These are phyloP conservation scores for Oreochromis niloticus DNA, from an alignment of 2,113 vertebrate species.

Conservation along the genomic window DNA sequence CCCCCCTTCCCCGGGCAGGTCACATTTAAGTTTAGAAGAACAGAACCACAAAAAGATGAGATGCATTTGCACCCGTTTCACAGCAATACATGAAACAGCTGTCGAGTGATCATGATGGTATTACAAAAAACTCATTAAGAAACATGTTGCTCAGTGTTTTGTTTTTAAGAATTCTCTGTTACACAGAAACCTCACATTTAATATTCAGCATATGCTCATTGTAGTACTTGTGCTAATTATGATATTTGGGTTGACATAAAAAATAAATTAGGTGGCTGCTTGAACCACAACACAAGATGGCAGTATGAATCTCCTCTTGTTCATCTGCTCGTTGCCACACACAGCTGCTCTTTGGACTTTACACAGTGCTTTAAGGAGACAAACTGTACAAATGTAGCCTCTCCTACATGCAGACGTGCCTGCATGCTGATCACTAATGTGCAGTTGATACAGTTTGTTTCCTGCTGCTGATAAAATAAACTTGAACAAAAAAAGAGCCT, in stretches of 20 bases:
- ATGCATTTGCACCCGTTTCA: neutral
- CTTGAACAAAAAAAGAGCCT: neutral
- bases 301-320: neutral
- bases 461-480: neutral
- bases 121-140: neutral
- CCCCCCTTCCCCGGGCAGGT: too few species aligned
- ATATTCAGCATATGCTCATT: neutral
- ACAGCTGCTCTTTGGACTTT: neutral
- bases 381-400: neutral
- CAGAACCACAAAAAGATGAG: neutral
- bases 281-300: slow-evolving; percentile 34
- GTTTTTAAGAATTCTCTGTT: neutral
- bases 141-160: neutral
- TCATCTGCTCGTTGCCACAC: neutral
- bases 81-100: neutral
- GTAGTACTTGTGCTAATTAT: neutral
- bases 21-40: neutral
- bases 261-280: neutral
- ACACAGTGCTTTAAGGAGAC: neutral
- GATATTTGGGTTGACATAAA: neutral
- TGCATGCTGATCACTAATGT: neutral
- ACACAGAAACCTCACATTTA: neutral
- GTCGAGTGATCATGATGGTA: neutral
- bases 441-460: neutral
- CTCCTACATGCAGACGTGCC: neutral